These are phyloP conservation scores for Chionis minor DNA, from an alignment of 2,113 vertebrate genomes.

Conservation along the genomic window DNA sequence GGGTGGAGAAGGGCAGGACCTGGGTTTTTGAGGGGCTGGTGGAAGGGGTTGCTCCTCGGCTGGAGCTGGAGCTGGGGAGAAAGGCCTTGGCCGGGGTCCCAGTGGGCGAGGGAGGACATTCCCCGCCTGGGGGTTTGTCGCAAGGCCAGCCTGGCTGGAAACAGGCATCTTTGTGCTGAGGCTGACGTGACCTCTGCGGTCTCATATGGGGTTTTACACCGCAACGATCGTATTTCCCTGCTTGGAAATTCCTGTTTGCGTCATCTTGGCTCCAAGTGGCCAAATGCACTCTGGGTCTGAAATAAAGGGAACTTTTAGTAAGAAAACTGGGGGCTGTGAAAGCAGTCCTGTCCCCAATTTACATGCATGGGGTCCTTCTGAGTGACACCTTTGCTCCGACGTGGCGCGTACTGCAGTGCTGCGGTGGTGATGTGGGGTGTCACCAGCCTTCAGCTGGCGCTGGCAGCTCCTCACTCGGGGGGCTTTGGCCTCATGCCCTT, in stretches of 20 bases:
- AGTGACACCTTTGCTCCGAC: background rate
- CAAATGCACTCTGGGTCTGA: background rate
- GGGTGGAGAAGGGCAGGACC: background rate
- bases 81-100: rapidly evolving
- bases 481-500: rapidly evolving
- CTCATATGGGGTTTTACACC: background rate
- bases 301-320: background rate
- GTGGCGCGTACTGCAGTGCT: background rate
- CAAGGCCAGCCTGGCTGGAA: background rate
- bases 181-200: background rate
- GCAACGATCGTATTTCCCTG: background rate
- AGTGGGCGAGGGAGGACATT: rapidly evolving
- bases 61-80: background rate
- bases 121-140: background rate
- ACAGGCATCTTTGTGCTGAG: background rate
- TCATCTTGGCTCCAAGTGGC: background rate
- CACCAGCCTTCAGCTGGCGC: background rate
- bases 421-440: background rate
- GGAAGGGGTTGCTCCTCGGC: background rate
- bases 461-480: rapidly evolving
- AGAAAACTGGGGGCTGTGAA: background rate
- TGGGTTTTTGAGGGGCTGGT: background rate
- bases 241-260: constrained; percentile 21
- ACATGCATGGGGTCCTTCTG: background rate
- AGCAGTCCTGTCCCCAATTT: background rate